Conservation (phyloP, 2,888 invertebrate genomes). For the Arctia plantaginis region DNA sequence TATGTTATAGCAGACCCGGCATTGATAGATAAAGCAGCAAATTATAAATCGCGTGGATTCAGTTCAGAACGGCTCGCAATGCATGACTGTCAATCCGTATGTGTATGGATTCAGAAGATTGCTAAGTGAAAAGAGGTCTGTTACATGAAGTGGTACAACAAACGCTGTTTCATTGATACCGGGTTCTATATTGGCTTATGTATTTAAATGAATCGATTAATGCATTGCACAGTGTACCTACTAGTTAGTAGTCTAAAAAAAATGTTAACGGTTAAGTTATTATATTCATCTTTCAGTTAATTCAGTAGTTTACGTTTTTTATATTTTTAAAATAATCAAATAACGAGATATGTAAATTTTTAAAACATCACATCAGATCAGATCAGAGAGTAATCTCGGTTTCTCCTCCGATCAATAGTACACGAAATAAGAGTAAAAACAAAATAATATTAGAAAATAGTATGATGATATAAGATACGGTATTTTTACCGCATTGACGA, state of each 20-base stretch:
- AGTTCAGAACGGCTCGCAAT: no score
- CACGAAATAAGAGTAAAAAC: background rate
- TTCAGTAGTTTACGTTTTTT: no score
- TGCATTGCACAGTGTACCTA: no score
- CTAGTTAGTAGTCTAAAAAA: no score
- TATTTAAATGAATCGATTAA: background rate
- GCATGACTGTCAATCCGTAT: background rate
- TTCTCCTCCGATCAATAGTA: background rate
- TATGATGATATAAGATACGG: constrained; percentile 4
- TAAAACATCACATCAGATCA: no score
- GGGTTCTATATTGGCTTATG: background rate
- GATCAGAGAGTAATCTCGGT: background rate
- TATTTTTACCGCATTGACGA: constrained; percentile 17
- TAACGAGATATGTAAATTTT: no score
- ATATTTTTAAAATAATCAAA: no score
- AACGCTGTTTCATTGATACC: background rate
- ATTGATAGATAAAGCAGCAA: no score
- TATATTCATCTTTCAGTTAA: no score
- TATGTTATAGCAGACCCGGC: no score
- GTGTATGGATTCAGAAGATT: background rate
- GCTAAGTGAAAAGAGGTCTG: background rate
- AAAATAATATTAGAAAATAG: constrained; percentile 4
- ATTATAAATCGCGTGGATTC: no score
- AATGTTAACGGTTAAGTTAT: no score
- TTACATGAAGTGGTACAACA: background rate